phyloP scores from a whole-genome alignment of 2,888 invertebrate genomes.

The Ecliptopera silaceata region DNA sequence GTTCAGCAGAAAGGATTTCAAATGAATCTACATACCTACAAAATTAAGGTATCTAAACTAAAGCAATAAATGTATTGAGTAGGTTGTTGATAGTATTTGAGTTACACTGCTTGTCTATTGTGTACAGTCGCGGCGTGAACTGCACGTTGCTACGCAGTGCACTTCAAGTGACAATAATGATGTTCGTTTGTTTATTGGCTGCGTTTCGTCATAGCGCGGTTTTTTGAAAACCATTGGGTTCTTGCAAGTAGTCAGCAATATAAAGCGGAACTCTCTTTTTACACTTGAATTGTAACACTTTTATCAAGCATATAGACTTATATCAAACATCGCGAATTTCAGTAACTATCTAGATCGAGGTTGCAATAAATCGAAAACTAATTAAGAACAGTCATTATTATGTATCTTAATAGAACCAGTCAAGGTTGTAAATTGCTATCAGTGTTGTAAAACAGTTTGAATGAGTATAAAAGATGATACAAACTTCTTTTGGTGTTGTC shows the following conservation, averaged over 20 bases:
- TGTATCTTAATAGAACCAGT: conserved; percentile 22
- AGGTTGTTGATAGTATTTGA: conserved; percentile 5
- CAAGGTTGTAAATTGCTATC: conserved; percentile 27
- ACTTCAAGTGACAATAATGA: no score
- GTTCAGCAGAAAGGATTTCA: conserved; percentile 6
- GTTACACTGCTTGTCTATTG: no score
- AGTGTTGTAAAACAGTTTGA: conserved; percentile 16
- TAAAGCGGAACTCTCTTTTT: background rate
- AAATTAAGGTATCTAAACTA: conserved; percentile 5
- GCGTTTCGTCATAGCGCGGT: background rate
- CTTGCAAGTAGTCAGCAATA: background rate
- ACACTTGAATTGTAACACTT: no score
- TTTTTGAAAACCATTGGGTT: background rate
- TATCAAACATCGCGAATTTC: conserved; percentile 5
- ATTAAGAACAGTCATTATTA: conserved; percentile 14
- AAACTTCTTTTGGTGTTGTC: background rate
- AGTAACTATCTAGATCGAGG: conserved; percentile 8
- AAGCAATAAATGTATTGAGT: no score
- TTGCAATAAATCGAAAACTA: conserved; percentile 10
- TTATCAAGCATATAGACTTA: background rate
- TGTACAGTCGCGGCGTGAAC: no score
- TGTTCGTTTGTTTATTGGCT: no score
- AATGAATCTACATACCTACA: background rate
- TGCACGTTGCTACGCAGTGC: no score
- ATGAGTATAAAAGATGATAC: conserved; percentile 19